Evolutionary conservation across 2,888 invertebrate species (phyloP), one percentile per base, ranked within the genome.

Genomic region (Rhagium mordax): DNA sequence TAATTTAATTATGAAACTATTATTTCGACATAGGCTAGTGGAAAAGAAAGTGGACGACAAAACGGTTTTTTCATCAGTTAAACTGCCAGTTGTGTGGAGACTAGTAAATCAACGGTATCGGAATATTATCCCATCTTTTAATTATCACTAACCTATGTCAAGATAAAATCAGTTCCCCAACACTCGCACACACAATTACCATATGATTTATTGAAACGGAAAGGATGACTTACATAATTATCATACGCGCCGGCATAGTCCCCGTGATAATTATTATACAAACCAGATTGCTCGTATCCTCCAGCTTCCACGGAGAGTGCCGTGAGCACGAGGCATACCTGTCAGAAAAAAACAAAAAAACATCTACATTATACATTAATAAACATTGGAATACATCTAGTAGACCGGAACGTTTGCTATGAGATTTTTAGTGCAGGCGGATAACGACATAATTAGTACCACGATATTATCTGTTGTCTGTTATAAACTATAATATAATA

Each of bases 191-290:
- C 48, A 48, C 62, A 29, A 60, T 60, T 60, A 60, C 59, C 41
- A 60, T 41, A 60, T 60, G 62, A 48, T 62, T 62, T 47, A 62
- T 62, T 7, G 29, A 64, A 51, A 49, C 51, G 64, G 51, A 49
- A 51, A 64, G 49, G 64, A 49, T 49, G 51, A 85, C 86, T 86
- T 82, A 86, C 87, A 76, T 87, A 86, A 76, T 86, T 84, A 60
- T 84, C 78, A 75, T 87, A 86, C 33, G 79, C 75, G 4, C 79
- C 75, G 21, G 86, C 86, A 69, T 86, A 86, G 71, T 80, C 85
- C 3, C 78, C 79, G 13, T 80, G 57, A 51, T 82, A 81, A 51
- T 80, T 72, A 53, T 70, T 74, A 57, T 81, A 81, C 15, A 83
- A 49, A 48, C 76, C 72, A 7, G 60, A 51, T 33, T 51, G 47